Evolutionary conservation across 2,113 vertebrate genomes (phyloP).

Genomic region (Stictonetta naevosa): DNA sequence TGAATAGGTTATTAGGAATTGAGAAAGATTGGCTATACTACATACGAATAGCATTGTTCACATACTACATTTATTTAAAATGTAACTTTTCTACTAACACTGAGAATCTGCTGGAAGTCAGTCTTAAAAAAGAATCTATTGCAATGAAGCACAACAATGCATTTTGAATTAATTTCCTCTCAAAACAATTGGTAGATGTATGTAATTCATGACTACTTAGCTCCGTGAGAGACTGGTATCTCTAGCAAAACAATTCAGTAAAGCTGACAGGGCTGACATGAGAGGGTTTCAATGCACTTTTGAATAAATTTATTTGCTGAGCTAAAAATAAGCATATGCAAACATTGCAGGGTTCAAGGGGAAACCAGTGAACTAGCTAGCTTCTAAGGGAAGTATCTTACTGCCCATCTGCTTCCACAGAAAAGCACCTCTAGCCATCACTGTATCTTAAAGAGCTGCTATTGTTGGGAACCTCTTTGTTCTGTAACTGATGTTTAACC

Average conservation of each 20-base stretch:
- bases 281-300: neutral
- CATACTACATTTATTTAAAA: neutral
- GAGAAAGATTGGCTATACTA: neutral
- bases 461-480: neutral
- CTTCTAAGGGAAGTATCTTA: neutral
- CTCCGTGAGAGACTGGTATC: neutral
- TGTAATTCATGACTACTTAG: neutral
- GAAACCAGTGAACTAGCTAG: neutral
- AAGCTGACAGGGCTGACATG: neutral
- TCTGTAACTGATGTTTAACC: neutral
- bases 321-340: slow-evolving; percentile 36
- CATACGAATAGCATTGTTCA: neutral
- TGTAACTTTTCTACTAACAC: neutral
- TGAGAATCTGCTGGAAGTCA: neutral
- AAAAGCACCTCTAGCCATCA: neutral
- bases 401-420: neutral
- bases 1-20: neutral
- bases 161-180: neutral
- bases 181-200: neutral
- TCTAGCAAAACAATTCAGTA: neutral
- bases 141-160: neutral
- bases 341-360: neutral
- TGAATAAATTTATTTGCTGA: slow-evolving; percentile 15
- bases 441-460: neutral
- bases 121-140: neutral